A percentile compares a stretch with the other conserved stretches of the same genome.
Evolutionary conservation across 1,140 invertebrate species (phyloP).

Genomic region (Achroia grisella): DNA sequence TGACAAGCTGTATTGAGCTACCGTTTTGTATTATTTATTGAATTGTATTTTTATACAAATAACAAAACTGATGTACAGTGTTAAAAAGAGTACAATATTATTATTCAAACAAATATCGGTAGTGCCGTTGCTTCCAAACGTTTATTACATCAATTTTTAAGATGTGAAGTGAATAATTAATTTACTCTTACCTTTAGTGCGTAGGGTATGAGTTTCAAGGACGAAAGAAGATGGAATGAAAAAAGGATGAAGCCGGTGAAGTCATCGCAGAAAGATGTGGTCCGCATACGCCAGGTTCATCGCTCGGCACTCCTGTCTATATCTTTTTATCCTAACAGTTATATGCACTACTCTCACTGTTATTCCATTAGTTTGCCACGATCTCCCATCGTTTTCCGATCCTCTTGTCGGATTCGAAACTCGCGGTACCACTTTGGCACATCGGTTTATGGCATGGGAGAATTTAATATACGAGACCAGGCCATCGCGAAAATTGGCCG

Average conservation of each 20-base stretch:
- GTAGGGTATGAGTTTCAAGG: conserved; percentile 22
- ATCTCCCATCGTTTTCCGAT: conserved; percentile 85
- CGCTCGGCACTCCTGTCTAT: conserved; percentile 83
- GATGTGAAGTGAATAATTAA: too few relatives aligned
- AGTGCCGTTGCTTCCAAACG: too few relatives aligned
- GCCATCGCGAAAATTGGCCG: conserved; percentile 79
- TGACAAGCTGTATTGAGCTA: too few relatives aligned
- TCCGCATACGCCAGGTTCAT: conserved; percentile 78
- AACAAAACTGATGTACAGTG: too few relatives aligned
- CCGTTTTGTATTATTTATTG: too few relatives aligned
- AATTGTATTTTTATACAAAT: too few relatives aligned
- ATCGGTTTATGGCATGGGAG: conserved; percentile 86
- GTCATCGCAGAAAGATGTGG: conserved; percentile 59
- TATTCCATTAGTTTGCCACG: conserved; percentile 79
- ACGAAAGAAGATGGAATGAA: conserved; percentile 35
- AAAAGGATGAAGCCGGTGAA: conserved; percentile 48
- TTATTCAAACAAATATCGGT: too few relatives aligned
- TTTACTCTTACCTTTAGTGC: background rate
- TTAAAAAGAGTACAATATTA: too few relatives aligned
- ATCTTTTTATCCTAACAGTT: conserved; percentile 79
- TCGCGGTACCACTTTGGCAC: conserved; percentile 86
- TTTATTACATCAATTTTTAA: too few relatives aligned
- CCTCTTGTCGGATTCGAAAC: conserved; percentile 91
- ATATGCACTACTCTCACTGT: conserved; percentile 82
- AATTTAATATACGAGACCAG: conserved; percentile 86